Evolutionary conservation across 2,113 vertebrate species (phyloP).

Genomic region (Albula goreensis): DNA sequence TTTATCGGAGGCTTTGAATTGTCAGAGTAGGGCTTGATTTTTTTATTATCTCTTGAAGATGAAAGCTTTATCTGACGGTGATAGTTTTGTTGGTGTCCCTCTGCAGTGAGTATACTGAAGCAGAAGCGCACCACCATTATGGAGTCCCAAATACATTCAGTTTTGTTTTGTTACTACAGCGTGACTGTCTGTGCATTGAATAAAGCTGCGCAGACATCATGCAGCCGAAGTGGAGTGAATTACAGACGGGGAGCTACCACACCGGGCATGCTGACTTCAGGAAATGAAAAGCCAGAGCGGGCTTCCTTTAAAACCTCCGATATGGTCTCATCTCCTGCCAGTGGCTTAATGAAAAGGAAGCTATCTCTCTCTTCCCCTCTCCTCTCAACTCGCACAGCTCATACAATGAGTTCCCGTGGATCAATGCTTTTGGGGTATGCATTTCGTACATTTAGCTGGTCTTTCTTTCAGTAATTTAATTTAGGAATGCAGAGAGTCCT

Average conservation of each 20-base stretch:
- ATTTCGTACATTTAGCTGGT: neutral
- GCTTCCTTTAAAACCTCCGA: constrained; percentile 59
- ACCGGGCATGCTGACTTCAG: constrained; percentile 60
- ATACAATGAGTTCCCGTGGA: constrained; percentile 26
- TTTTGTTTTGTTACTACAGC: neutral
- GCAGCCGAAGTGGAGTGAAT: constrained; percentile 46
- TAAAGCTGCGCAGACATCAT: constrained; percentile 2
- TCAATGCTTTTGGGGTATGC: neutral
- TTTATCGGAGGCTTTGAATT: too few relatives aligned
- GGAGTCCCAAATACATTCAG: too few relatives aligned
- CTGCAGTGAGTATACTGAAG: too few relatives aligned
- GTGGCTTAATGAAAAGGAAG: constrained; percentile 60
- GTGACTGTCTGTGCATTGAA: neutral
- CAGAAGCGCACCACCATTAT: too few relatives aligned
- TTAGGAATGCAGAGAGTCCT: too few relatives aligned
- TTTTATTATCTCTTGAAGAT: too few relatives aligned
- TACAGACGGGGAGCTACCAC: constrained; percentile 50
- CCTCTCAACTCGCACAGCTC: constrained; percentile 41
- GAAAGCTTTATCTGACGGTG: too few relatives aligned
- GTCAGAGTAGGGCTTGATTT: too few relatives aligned
- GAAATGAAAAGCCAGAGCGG: constrained; percentile 73
- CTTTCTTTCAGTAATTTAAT: too few relatives aligned
- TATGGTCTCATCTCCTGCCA: constrained; percentile 68
- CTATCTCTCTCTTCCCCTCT: constrained; percentile 54
- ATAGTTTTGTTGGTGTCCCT: too few relatives aligned